Percentiles rank a stretch among this genome's conserved stretches.
phyloP scores from a whole-genome alignment of 2,797 vertebrate genomes.

The Coracias cyanogaster region DNA sequence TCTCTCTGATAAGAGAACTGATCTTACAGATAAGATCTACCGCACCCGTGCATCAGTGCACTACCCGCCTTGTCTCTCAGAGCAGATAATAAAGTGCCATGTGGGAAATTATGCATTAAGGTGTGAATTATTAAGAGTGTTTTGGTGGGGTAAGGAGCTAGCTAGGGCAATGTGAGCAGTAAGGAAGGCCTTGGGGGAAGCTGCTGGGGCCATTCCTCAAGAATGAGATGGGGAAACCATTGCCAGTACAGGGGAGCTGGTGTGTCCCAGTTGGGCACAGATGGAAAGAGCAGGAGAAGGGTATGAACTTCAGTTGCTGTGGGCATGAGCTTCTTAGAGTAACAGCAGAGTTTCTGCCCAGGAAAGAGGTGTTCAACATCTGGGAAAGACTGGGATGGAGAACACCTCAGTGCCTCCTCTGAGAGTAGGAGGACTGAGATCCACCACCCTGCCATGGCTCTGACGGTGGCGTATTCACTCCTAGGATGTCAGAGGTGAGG shows the following conservation, averaged over 20 bases:
- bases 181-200: background rate
- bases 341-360: background rate
- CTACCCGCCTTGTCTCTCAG: background rate
- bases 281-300: background rate
- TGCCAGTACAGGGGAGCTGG: background rate
- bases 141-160: background rate
- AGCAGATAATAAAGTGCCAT: background rate
- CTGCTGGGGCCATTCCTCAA: background rate
- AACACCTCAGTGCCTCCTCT: background rate
- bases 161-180: background rate
- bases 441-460: background rate
- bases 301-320: background rate
- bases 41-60: background rate
- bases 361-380: background rate
- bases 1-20: background rate
- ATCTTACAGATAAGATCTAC: constrained; percentile 9
- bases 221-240: background rate
- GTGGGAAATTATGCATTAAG: constrained; percentile 7
- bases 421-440: background rate
- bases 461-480: background rate
- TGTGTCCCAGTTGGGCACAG: background rate
- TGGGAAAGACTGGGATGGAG: background rate
- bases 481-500: background rate
- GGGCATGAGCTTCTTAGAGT: background rate
- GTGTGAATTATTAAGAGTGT: background rate